These are phyloP conservation scores for Mythimna pallens DNA, from an alignment of 2,888 invertebrate species.

Conservation along the genomic window DNA sequence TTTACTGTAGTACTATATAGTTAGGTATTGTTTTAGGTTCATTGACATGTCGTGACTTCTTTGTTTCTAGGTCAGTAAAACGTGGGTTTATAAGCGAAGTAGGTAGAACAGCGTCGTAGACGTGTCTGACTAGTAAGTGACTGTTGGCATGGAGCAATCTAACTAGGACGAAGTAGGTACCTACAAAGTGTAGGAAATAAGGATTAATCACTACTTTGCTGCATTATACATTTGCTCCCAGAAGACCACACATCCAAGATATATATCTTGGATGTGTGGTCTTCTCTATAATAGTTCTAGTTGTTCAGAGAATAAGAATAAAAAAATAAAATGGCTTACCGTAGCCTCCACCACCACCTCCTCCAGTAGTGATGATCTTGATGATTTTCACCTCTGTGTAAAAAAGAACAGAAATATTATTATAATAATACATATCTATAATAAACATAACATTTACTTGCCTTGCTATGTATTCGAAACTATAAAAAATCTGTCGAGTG, in stretches of 20 bases:
- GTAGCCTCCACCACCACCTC: slow-evolving; percentile 73
- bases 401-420: slow-evolving; percentile 8
- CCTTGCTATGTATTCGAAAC: background rate
- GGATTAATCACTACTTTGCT: background rate
- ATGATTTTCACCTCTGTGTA: slow-evolving; percentile 67
- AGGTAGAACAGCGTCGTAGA: slow-evolving; percentile 6
- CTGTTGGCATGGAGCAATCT: slow-evolving; percentile 12
- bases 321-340: slow-evolving; percentile 59
- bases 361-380: slow-evolving; percentile 64
- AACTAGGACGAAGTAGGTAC: background rate
- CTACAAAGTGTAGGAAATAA: background rate
- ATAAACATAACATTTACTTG: background rate
- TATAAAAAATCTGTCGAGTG: background rate
- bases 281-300: background rate
- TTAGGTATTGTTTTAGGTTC: slow-evolving; percentile 17
- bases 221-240: background rate
- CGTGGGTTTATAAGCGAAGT: slow-evolving; percentile 13
- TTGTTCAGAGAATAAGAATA: background rate
- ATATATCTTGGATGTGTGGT: background rate
- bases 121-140: background rate
- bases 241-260: too few relatives aligned
- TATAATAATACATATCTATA: background rate
- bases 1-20: background rate
- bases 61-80: slow-evolving; percentile 40
- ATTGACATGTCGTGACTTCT: slow-evolving; percentile 36